Percentiles rank a stretch among this genome's conserved stretches.
These are phyloP conservation scores for Ommatoiulus sabulosus DNA, from an alignment of 2,888 invertebrate genomes.

Conservation along the genomic window DNA sequence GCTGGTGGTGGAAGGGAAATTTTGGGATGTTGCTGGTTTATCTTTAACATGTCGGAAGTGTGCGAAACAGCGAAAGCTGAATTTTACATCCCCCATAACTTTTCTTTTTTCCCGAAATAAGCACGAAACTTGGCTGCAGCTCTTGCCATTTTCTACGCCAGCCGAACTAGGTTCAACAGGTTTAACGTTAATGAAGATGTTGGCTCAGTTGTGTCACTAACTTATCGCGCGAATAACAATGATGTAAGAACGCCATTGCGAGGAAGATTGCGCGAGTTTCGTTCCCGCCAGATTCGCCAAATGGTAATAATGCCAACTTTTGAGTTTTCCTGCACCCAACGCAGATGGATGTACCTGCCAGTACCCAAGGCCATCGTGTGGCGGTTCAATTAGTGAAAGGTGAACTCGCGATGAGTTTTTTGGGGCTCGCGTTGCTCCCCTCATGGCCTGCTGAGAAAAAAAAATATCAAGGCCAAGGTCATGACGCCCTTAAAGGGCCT, in stretches of 20 bases:
- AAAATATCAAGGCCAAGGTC: conserved; percentile 31
- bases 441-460: neutral
- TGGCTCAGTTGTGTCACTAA: neutral
- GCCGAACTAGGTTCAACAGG: neutral
- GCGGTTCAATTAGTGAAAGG: conserved; percentile 39
- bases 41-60: conserved; percentile 6
- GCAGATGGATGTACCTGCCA: neutral
- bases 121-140: neutral
- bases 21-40: neutral
- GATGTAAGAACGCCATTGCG: neutral
- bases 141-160: neutral
- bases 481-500: neutral
- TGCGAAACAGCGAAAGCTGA: neutral
- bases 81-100: neutral
- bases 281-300: neutral
- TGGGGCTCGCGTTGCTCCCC: neutral
- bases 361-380: neutral
- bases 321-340: neutral
- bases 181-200: neutral
- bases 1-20: neutral
- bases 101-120: neutral
- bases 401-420: conserved; percentile 25
- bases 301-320: neutral
- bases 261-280: neutral
- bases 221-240: neutral